phyloP scores from a whole-genome alignment of 2,113 vertebrate genomes.

The Naja naja region DNA sequence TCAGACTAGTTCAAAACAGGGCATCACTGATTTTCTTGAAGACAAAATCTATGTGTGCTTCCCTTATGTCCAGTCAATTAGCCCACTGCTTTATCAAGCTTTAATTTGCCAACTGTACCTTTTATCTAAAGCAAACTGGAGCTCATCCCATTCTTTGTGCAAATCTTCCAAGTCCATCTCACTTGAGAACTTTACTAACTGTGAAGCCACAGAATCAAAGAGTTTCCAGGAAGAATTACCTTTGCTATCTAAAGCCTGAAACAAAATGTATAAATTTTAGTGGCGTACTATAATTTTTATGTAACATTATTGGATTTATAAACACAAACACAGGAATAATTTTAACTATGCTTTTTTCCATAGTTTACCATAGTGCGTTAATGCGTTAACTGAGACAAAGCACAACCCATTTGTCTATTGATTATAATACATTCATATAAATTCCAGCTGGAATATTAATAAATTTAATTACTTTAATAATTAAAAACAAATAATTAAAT shows the following conservation, averaged over 20 bases:
- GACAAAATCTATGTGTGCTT: not conserved
- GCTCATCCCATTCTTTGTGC: constrained; percentile 72
- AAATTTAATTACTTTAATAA: not conserved
- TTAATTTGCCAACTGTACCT: constrained; percentile 65
- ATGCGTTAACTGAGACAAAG: not conserved
- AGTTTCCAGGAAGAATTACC: constrained; percentile 75
- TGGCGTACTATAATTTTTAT: not conserved
- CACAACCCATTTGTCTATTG: not conserved
- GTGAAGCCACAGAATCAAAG: constrained; percentile 65
- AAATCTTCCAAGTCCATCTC: constrained; percentile 54
- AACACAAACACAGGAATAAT: not conserved
- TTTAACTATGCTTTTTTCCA: not conserved
- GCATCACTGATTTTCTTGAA: not conserved
- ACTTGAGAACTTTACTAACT: constrained; percentile 60
- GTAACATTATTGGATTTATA: not conserved
- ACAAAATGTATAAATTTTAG: not conserved
- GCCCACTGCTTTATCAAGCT: not conserved
- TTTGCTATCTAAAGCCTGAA: constrained; percentile 78
- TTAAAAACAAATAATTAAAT: not conserved
- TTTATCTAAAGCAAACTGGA: constrained; percentile 72
- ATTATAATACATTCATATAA: not conserved
- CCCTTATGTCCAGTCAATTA: not conserved
- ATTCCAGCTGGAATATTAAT: not conserved
- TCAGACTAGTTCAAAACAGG: not conserved
- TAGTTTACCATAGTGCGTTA: not conserved